Base-by-base conservation (phyloP, 2,797 vertebrate species). In the Parauchenoglanis ngamensis region DNA sequence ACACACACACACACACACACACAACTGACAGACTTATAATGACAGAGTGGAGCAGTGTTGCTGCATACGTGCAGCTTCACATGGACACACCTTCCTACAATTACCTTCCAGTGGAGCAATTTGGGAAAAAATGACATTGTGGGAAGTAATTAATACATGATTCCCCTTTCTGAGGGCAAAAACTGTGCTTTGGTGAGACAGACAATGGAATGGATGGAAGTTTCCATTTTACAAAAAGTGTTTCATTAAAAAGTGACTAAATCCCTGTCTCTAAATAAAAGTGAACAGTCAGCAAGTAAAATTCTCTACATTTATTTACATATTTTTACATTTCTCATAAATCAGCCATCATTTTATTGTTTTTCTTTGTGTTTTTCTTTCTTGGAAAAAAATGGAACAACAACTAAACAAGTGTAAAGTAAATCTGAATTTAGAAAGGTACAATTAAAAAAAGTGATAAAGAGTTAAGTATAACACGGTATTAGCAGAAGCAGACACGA, bases 1-100 rank as follows among this genome's bases (percentile, higher is more conserved):
- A 52, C 31, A 86, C 35, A 78, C 54, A 57, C 54, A 21, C 77
- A 59, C 56, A 12, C 56, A 13, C 78, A 81, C 81, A 82, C 31
- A 7, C 75, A 40, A 35, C 11, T 0, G 0, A 17, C 56, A 25
- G 46, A 52, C 52, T 87, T 49, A 40, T 35, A 54, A 13, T 56
- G 72, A 87, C 87, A 25, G 54, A 77, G 35, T 54, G 0, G 68
- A 25, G 84, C 70, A 61, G 31, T 83, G 52, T 65, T 21, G 65
- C 28, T 80, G 90, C 73, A 83, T 88, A 90, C 87, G 90, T 90
- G 90, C 88, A 87, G 85, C 21, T 83, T 85, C 25, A 76, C 90
- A 90, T 85, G 87, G 13, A 54, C 65, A 59, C 70, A 84, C 57
- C 83, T 86, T 80, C 77, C 54, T 40, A 79, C 63, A 59, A 54